Conservation (phyloP, 2,113 vertebrate species). For the Chrysochloris asiatica region DNA sequence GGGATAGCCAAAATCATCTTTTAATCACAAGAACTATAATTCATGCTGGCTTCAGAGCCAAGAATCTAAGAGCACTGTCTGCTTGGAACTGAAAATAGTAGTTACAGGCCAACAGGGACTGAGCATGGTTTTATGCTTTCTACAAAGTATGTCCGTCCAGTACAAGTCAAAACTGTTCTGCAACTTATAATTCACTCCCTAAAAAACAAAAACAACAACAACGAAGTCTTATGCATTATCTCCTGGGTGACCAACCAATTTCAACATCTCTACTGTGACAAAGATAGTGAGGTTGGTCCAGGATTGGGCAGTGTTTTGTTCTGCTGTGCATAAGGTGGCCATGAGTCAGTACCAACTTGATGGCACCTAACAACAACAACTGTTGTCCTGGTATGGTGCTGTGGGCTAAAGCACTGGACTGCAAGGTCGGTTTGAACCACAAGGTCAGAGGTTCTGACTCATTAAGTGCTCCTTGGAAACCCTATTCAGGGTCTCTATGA, state of each 20-base stretch:
- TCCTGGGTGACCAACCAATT: background rate
- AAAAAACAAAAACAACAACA: background rate
- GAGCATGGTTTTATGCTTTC: background rate
- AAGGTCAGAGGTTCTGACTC: no score
- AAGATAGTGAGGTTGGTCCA: no score
- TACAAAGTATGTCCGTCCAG: background rate
- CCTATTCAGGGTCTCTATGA: no score
- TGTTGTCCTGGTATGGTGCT: no score
- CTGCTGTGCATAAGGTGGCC: no score
- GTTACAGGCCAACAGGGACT: background rate
- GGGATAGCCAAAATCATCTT: background rate
- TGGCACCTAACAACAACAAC: no score
- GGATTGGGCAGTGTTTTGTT: no score
- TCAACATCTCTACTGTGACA: background rate
- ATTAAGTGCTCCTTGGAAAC: no score
- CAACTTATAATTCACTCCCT: background rate
- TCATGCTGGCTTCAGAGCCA: background rate
- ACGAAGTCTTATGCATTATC: background rate
- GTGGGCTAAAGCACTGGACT: no score
- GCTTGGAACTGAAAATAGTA: constrained; percentile 35
- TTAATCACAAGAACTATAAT: background rate
- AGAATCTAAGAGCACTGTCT: constrained; percentile 1
- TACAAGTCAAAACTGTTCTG: background rate
- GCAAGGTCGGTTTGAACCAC: no score
- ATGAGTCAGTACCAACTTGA: no score